These are phyloP conservation scores for Habropoda laboriosa DNA, from an alignment of 1,140 invertebrate species.

Conservation along the genomic window DNA sequence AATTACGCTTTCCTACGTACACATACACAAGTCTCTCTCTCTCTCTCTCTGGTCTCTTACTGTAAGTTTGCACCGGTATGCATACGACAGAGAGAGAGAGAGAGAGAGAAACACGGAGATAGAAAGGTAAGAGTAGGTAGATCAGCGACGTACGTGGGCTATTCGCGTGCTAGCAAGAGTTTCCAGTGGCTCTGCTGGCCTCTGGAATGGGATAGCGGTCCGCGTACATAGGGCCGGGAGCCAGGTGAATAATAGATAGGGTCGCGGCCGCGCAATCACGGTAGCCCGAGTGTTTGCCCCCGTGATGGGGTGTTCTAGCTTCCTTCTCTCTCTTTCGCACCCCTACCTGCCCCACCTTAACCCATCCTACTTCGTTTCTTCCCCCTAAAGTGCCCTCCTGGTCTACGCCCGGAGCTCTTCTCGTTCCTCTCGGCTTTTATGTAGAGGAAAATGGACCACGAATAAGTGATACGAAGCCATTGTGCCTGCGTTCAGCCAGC, in stretches of 20 bases:
- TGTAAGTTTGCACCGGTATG: too few relatives aligned
- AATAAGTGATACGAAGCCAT: constrained; percentile 78
- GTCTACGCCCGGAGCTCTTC: constrained; percentile 48
- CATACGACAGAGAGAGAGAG: neutral
- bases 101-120: neutral
- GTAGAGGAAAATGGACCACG: constrained; percentile 74
- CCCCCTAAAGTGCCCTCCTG: constrained; percentile 16
- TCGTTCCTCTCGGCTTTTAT: constrained; percentile 63
- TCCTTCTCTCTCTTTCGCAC: constrained; percentile 28
- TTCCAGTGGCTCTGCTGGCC: constrained; percentile 27
- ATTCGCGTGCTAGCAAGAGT: constrained; percentile 26
- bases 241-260: constrained; percentile 80
- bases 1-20: constrained; percentile 39
- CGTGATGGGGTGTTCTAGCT: constrained; percentile 74
- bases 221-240: constrained; percentile 60
- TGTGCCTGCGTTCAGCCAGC: constrained; percentile 44
- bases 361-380: constrained; percentile 12
- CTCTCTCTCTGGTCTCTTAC: too few relatives aligned
- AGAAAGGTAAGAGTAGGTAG: neutral
- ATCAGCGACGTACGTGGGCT: neutral
- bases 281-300: constrained; percentile 77
- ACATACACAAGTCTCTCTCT: neutral
- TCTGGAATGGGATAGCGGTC: constrained; percentile 51
- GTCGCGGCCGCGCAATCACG: constrained; percentile 79
- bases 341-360: neutral